phyloP scores from a whole-genome alignment of 1,140 invertebrate species.

The Drosophila bipectinata region DNA sequence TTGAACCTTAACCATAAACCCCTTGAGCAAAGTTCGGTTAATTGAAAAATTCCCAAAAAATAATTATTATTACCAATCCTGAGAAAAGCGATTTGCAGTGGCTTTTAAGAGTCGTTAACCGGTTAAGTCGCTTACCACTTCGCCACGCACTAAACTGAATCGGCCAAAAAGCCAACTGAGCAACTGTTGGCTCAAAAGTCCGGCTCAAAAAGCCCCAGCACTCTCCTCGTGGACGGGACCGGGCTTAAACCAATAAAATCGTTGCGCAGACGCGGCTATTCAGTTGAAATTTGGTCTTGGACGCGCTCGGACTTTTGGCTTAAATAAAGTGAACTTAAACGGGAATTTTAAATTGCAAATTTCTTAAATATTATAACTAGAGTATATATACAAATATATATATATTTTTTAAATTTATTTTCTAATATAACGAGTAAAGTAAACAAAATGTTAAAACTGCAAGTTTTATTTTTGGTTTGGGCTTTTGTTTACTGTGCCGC shows the following conservation, averaged over 20 bases:
- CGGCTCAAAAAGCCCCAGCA: conserved; percentile 19
- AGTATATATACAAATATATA: no score
- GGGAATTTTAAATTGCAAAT: background rate
- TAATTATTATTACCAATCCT: conserved; percentile 9
- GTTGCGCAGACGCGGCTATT: conserved; percentile 72
- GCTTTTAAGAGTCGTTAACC: conserved; percentile 27
- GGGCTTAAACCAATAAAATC: conserved; percentile 68
- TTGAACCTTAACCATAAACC: background rate
- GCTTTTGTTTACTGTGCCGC: background rate
- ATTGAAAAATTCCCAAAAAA: background rate
- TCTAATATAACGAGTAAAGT: background rate
- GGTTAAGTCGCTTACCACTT: background rate
- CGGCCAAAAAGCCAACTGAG: conserved; percentile 5
- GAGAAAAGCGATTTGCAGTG: conserved; percentile 19
- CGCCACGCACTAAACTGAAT: conserved; percentile 16
- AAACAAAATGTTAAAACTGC: conserved; percentile 1
- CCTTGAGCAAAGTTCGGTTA: background rate
- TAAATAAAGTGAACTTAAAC: background rate
- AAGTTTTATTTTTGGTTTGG: conserved; percentile 9
- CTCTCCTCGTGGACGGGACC: conserved; percentile 12
- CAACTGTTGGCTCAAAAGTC: conserved; percentile 34
- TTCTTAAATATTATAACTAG: no score
- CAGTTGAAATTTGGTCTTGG: conserved; percentile 68
- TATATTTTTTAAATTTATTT: no score
- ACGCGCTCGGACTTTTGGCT: conserved; percentile 36